Conservation (phyloP, 2,888 invertebrate genomes). For the Celastrina argiolus region DNA sequence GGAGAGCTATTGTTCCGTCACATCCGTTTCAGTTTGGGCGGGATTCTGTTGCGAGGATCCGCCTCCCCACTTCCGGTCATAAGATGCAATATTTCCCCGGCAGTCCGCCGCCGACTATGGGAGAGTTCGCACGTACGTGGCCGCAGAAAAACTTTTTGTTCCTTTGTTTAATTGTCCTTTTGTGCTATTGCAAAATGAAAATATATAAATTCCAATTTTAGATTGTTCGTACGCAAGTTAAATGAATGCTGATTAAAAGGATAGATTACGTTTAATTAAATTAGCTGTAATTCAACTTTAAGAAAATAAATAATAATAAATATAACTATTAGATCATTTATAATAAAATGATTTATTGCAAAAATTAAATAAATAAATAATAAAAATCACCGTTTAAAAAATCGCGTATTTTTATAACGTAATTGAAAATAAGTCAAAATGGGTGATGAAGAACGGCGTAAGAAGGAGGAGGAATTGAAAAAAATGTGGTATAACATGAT, state of each 20-base stretch:
- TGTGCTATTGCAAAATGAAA: background rate
- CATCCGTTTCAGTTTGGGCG: background rate
- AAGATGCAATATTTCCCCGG: background rate
- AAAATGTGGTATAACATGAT: background rate
- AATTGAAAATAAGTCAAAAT: background rate
- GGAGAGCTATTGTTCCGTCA: background rate
- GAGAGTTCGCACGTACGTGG: background rate
- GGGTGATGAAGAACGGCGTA: background rate
- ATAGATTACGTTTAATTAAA: no score
- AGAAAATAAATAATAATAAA: no score
- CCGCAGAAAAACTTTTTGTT: background rate
- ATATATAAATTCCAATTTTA: background rate
- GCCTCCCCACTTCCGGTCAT: background rate
- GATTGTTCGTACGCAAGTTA: no score
- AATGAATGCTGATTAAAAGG: no score
- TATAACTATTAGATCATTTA: no score
- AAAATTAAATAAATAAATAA: no score
- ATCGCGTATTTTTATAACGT: no score
- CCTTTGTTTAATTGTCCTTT: background rate
- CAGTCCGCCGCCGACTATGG: background rate
- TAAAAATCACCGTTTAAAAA: no score
- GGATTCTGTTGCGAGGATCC: slow-evolving; percentile 15
- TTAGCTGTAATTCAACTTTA: no score
- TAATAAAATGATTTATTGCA: no score
- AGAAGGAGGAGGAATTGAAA: background rate